These are phyloP conservation scores for Contarinia nasturtii DNA, from an alignment of 1,140 invertebrate genomes.

Conservation along the genomic window DNA sequence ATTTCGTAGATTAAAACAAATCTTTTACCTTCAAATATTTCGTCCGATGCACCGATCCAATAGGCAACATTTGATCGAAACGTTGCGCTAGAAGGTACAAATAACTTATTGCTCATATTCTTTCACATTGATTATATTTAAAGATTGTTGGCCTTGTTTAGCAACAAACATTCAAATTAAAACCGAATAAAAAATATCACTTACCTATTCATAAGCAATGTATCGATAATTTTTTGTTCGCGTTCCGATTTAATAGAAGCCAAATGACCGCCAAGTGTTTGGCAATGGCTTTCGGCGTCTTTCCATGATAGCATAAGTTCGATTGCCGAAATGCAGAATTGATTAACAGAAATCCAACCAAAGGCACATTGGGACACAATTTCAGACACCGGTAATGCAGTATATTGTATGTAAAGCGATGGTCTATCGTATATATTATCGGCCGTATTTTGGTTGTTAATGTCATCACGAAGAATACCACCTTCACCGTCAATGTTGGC, in stretches of 20 bases:
- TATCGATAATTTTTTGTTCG: slow-evolving; percentile 36
- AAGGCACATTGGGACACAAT: slow-evolving; percentile 36
- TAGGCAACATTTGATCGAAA: slow-evolving; percentile 42
- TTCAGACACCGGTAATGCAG: slow-evolving; percentile 29
- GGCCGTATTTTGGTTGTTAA: neutral
- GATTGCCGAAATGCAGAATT: slow-evolving; percentile 39
- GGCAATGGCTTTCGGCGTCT: slow-evolving; percentile 42
- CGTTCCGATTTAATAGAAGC: slow-evolving; percentile 37
- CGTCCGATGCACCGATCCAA: slow-evolving; percentile 60
- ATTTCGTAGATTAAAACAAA: too few species aligned
- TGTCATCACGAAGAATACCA: neutral
- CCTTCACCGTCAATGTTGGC: neutral
- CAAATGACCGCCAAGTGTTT: slow-evolving; percentile 38
- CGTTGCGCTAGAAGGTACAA: slow-evolving; percentile 27
- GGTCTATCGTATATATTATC: slow-evolving; percentile 2
- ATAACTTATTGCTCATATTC: too few species aligned
- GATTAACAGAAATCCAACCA: slow-evolving; percentile 36
- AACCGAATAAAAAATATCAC: slow-evolving; percentile 5
- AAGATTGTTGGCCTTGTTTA: too few species aligned
- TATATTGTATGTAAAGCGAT: slow-evolving; percentile 12
- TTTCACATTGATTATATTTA: too few species aligned
- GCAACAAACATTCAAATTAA: neutral
- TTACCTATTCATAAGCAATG: slow-evolving; percentile 37
- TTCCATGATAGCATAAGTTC: slow-evolving; percentile 33
- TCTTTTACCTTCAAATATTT: slow-evolving; percentile 45